Evolutionary conservation across 2,113 vertebrate species (phyloP).

Genomic region (Bos javanicus): DNA sequence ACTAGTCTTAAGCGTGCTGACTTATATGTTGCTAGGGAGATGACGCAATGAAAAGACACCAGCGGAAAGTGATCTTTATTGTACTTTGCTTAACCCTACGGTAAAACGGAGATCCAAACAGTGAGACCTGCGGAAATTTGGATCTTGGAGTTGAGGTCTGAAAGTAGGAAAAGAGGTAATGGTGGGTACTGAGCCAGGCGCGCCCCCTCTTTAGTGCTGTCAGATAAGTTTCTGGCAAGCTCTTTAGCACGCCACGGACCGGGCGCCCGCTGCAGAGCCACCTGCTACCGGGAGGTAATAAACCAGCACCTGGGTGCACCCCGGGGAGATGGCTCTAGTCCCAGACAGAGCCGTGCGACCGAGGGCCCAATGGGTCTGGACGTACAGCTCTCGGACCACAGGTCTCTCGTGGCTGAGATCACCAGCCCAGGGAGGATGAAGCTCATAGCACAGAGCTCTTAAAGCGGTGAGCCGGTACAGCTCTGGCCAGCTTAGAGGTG

Average conservation of each 20-base stretch:
- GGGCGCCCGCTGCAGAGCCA: slow-evolving; percentile 81
- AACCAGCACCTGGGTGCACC: slow-evolving; percentile 84
- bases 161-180: not conserved
- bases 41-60: not conserved
- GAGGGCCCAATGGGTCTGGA: slow-evolving; percentile 45
- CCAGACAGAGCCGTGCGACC: slow-evolving; percentile 70
- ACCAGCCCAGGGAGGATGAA: not conserved
- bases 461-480: not conserved
- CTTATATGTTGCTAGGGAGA: slow-evolving; percentile 46
- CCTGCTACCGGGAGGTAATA: slow-evolving; percentile 87
- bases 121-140: not conserved
- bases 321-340: slow-evolving; percentile 78
- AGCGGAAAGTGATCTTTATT: not conserved
- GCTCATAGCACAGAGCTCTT: not conserved
- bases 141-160: not conserved
- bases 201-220: slow-evolving; percentile 57
- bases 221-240: slow-evolving; percentile 85
- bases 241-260: slow-evolving; percentile 80
- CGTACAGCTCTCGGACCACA: not conserved
- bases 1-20: not conserved
- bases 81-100: not conserved
- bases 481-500: not conserved
- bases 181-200: not conserved
- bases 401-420: not conserved
- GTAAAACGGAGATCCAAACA: not conserved